Conservation (phyloP, 1,140 invertebrate genomes). For the Orchestia grillus region DNA sequence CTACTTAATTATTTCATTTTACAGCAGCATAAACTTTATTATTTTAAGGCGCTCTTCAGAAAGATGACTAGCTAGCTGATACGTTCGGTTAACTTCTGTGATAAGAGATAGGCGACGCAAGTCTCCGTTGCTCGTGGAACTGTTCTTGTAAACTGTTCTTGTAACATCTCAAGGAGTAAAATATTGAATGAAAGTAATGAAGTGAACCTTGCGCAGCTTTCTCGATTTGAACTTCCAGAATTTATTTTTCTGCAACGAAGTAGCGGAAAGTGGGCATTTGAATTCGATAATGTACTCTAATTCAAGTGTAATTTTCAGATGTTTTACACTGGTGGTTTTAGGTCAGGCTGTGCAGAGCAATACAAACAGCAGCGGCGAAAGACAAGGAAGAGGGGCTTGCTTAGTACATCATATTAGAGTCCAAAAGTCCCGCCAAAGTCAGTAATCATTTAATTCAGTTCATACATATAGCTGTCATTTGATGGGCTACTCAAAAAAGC, state of each 20-base stretch:
- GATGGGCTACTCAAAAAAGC: background rate
- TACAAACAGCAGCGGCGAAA: background rate
- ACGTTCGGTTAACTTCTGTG: background rate
- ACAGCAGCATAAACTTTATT: constrained; percentile 5
- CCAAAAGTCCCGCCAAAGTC: background rate
- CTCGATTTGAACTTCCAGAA: no score
- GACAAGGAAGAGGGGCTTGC: background rate
- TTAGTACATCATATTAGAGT: background rate
- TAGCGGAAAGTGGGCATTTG: background rate
- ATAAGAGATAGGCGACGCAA: background rate
- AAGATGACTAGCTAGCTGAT: background rate
- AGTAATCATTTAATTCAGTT: background rate
- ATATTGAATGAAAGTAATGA: no score
- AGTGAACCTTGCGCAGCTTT: no score
- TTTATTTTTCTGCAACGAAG: background rate
- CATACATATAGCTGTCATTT: background rate
- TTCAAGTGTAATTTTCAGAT: background rate
- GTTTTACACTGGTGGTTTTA: background rate
- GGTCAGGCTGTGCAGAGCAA: background rate
- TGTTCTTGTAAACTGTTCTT: background rate
- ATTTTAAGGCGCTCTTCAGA: background rate
- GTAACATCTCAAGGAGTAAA: background rate
- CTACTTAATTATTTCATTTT: background rate
- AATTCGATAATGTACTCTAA: background rate
- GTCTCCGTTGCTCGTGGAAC: background rate